Base-by-base conservation (phyloP, 1,140 invertebrate species). In the Parasteatoda tepidariorum region DNA sequence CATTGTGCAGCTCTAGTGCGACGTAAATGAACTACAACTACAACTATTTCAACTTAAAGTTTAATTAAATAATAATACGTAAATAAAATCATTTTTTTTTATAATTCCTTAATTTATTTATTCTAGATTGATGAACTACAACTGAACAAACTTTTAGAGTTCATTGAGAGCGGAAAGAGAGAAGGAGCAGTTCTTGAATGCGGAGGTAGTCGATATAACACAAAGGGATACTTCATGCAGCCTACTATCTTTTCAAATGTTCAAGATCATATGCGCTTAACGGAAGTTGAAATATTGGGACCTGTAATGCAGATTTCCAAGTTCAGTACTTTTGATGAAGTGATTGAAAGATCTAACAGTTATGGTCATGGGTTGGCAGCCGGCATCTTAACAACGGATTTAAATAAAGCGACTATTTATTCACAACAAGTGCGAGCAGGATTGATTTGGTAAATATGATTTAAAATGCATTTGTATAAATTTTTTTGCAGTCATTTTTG, bases 191-290 rank as follows among this genome's bases (percentile, higher is more conserved):
- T 93, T 86, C 88, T 99, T 54, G 90, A 95, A 15, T 90, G 92
- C 61, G 97, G 97, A 57, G 98, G 98, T 2, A 88, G 87, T 13
- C 91, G 93, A 41, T 87, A 91, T 33, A 93, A 94, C 0, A 92
- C 93, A 67, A 92, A 92, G 79, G 98, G 98, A 0, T 99, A 95
- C 89, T 99, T 94, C 88, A 91, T 99, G n/a, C 90, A 97, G 87
- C 98, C 98, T 24, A 99, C 98, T 0, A 96, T 99, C 0, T 99
- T 99, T 90, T 92, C 94, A 18, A 92, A 98, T 89, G 97, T 99
- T 2, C 87, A 93, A 85, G 97, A 99, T 88, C 88, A 97, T 86
- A 98, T 99, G 95, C 93, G 91, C 33, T 98, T 99, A 88, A 96
- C 97, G 6, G 92, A 90, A 73, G 95, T 97, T 88, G 98, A 99